A percentile compares a stretch with the other conserved stretches of the same genome.
Evolutionary conservation across 2,113 vertebrate genomes (phyloP).

Genomic region (Pogona vitticeps): DNA sequence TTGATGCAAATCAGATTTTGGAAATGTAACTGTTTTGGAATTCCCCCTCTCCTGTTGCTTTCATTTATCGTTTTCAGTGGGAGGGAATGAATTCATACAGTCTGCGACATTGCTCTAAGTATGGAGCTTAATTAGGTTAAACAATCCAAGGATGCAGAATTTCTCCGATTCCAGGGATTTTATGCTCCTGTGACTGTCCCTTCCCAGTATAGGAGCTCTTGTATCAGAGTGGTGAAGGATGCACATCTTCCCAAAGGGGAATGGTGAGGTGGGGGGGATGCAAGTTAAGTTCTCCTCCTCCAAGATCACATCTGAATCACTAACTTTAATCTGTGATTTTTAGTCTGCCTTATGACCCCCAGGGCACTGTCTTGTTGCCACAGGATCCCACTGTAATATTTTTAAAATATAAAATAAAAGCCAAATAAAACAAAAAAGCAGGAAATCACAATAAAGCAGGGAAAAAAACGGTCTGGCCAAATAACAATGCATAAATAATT

Average conservation of each 20-base stretch:
- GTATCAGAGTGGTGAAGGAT: too few species aligned
- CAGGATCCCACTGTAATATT: not conserved
- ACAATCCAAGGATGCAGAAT: too few species aligned
- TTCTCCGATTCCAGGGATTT: too few species aligned
- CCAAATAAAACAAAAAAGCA: not conserved
- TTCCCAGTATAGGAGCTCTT: too few species aligned
- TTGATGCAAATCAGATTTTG: not conserved
- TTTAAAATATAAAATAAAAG: not conserved
- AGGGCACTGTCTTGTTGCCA: not conserved
- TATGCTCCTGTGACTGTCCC: too few species aligned
- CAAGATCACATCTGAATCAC: not conserved
- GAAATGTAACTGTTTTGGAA: not conserved
- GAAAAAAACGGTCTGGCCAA: not conserved
- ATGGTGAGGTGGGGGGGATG: too few species aligned
- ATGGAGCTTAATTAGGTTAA: too few species aligned
- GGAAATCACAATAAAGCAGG: not conserved
- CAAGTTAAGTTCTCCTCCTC: not conserved
- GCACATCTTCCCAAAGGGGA: too few species aligned
- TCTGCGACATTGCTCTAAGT: too few species aligned
- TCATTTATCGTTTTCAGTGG: too few species aligned
- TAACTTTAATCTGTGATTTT: not conserved
- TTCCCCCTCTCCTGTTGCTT: not conserved
- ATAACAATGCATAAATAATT: not conserved
- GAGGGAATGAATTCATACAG: too few species aligned
- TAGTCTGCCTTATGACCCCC: not conserved